Evolutionary conservation across 2,113 vertebrate genomes (phyloP), one percentile per base, ranked within the genome.

Genomic region (Gobio gobio): DNA sequence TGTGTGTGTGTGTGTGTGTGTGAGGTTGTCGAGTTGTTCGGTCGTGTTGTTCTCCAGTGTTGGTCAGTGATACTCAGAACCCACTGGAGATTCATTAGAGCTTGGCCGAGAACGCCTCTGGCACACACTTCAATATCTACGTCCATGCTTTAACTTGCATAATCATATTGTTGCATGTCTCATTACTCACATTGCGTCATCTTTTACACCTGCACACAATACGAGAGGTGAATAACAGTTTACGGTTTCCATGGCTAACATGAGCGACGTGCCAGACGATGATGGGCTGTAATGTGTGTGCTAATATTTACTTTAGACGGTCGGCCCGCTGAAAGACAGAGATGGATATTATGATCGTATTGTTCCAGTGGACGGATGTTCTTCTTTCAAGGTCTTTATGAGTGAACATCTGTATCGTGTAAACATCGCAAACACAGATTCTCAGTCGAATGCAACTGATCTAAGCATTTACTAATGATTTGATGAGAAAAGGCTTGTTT

Each of bases 231-330:
- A 86, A 86, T 26, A 75, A 83, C 75, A 82, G 74, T 90, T 85
- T 83, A 56, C 75, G 79, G 81, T 86, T 86, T 91, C 86, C 88
- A 90, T 80, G 86, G 73, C 51, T 78, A 89, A 5, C 29, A 92
- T 88, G 59, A 85, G 86, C 91, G 86, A 87, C 29, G 91, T 90
- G 90, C 40, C 54, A 87, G 70, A 77, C 74, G 85, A 70, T 87
- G 89, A 89, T 83, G 89, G 77, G 88, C 56, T 47, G 4, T 87
- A 80, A 88, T 89, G 83, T 82, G 54, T 85, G 83, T 85, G 89
- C 74, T 91, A 91, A 90, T 87, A 91, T 91, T 90, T 90, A 83
- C 90, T 90, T 90, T 91, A 89, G 91, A 24, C 56, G 45, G 36
- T 61, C 56, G n/a, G 3, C 8, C 8, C 10, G 36, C 56, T 18